Conservation (phyloP, 37 sponge, comb jelly and placozoan species). For the Beroe ovata region DNA sequence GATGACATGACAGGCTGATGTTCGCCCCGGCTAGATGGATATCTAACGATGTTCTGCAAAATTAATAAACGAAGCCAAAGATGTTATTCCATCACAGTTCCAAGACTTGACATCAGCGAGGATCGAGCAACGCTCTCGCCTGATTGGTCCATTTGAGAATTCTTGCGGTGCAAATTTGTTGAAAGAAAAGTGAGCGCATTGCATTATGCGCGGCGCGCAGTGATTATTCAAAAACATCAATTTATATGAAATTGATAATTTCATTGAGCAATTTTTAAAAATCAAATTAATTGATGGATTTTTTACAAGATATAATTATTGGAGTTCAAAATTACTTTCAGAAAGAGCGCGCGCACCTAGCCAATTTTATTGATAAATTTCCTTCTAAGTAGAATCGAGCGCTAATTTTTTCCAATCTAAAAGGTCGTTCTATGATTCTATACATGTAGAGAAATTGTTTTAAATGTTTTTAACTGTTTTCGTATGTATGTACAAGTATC, state of each 20-base stretch:
- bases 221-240: not conserved
- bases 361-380: too few species aligned
- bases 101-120: not conserved
- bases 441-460: not conserved
- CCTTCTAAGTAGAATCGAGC: too few species aligned
- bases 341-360: too few species aligned
- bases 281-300: too few species aligned
- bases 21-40: conserved; percentile 62
- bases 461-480: not conserved
- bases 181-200: not conserved
- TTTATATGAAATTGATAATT: too few species aligned
- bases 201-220: not conserved
- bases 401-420: too few species aligned
- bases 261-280: too few species aligned
- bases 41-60: conserved; percentile 36
- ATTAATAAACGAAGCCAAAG: conserved; percentile 58
- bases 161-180: conserved; percentile 15
- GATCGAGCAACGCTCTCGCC: not conserved
- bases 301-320: too few species aligned
- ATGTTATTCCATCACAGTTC: conserved; percentile 64
- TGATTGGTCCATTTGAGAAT: not conserved
- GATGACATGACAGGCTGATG: conserved; percentile 68
- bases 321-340: too few species aligned
- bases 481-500: not conserved
- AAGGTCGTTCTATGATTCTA: too few species aligned